Base-by-base conservation (phyloP, 2,113 vertebrate genomes). In the Struthidea cinerea region DNA sequence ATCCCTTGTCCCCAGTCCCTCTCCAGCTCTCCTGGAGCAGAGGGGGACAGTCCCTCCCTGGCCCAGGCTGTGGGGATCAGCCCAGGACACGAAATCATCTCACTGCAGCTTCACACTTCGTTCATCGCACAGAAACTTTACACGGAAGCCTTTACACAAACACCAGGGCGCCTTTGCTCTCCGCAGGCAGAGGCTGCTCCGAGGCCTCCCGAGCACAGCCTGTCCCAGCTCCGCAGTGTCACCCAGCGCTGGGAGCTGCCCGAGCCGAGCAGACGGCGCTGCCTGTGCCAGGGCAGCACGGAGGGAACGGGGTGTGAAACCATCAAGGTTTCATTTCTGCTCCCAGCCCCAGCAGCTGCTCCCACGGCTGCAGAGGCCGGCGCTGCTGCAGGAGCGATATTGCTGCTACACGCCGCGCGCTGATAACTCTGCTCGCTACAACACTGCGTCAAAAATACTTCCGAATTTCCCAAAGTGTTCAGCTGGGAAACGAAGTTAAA, bases 401-500 rank as follows among this genome's bases (percentile, higher is more conserved):
- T 93, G 96, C 79, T 89, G 93, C 96, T 94, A 71, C 89, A 42
- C 91, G 79, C 69, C 67, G 5, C 88, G 96, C 89, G 85, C 81
- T 93, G 94, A 94, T 94, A 89, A 88, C 96, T 93, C 87, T 63
- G 83, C 94, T 97, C 53, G 6, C 93, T 37, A 60, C 61, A 92
- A 84, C 82, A 76, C 93, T 49, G 15, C 61, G 93, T 65, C 78
- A 28, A 96, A 96, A 97, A 94, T 10, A 85, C 78, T 74, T 91
- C 30, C 15, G 96, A 73, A 98, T 97, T 96, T 92, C 92, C 83
- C 80, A 74, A 97, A 98, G 93, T 94, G 89, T n/a, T 95, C 96
- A 95, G 80, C 92, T 97, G 94, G 97, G 93, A 97, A 95, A 87
- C 14, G 60, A 96, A 94, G 87, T 87, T 95, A 93, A 96, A 97